Conservation (phyloP, 2,113 vertebrate genomes). For the Cygnus buccinator region DNA sequence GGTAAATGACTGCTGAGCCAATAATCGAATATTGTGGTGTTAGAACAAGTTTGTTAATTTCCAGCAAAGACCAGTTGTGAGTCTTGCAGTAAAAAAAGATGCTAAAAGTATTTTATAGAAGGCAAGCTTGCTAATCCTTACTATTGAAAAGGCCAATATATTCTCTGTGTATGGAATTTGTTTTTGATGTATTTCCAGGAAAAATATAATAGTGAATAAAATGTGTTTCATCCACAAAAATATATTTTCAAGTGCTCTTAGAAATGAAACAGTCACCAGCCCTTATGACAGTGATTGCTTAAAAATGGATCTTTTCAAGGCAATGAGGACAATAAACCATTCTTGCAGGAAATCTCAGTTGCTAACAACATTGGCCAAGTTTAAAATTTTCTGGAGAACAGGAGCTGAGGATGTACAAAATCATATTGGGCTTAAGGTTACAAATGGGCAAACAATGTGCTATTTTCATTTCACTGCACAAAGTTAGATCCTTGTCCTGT, state of each 20-base stretch:
- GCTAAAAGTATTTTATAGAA: background rate
- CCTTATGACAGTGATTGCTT: constrained; percentile 25
- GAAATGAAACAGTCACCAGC: constrained; percentile 13
- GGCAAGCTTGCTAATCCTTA: background rate
- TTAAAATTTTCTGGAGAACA: constrained; percentile 5
- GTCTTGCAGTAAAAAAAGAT: background rate
- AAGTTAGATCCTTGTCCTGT: background rate
- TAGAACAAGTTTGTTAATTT: background rate
- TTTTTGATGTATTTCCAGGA: constrained; percentile 7
- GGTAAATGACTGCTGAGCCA: background rate
- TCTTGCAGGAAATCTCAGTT: constrained; percentile 20
- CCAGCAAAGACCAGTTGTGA: background rate
- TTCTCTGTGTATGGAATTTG: background rate
- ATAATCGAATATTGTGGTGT: background rate
- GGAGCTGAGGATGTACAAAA: background rate
- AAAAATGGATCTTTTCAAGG: constrained; percentile 29
- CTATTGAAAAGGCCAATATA: background rate
- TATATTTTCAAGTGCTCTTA: constrained; percentile 13
- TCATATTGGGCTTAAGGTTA: background rate
- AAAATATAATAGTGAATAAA: constrained; percentile 43
- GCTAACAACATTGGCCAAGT: background rate
- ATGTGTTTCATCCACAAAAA: background rate
- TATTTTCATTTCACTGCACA: background rate
- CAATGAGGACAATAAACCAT: constrained; percentile 24
- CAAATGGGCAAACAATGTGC: background rate